A percentile compares a stretch with the other conserved stretches of the same genome.
These are phyloP conservation scores for Bos indicus DNA, from an alignment of 2,113 vertebrate genomes.

Conservation along the genomic window DNA sequence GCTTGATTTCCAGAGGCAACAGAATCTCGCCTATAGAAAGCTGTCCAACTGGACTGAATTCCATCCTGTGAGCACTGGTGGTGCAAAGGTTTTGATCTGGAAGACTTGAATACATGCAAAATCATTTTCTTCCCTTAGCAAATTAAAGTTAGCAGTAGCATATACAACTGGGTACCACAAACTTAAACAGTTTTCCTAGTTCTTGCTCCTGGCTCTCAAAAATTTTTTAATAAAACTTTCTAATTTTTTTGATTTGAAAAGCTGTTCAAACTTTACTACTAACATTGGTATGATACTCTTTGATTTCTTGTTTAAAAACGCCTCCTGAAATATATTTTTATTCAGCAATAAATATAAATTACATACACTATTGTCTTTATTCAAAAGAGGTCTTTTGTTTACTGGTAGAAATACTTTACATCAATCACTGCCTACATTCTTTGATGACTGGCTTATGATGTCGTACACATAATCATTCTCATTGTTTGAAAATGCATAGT, in stretches of 20 bases:
- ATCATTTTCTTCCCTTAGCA: neutral
- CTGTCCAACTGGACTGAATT: neutral
- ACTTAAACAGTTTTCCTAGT: neutral
- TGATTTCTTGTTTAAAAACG: conserved; percentile 18
- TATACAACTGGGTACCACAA: neutral
- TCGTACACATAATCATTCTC: conserved; percentile 43
- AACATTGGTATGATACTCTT: neutral
- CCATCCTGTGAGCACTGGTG: neutral
- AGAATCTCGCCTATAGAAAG: neutral
- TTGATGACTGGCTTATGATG: conserved; percentile 22
- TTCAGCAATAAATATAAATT: conserved; percentile 17
- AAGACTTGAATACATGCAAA: neutral
- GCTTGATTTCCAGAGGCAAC: neutral
- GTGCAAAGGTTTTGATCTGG: neutral
- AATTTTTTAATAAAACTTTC: neutral
- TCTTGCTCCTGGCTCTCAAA: neutral
- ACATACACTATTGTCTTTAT: neutral
- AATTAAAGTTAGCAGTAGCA: neutral
- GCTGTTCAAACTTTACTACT: neutral
- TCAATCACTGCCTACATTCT: conserved; percentile 36
- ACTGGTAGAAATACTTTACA: conserved; percentile 28
- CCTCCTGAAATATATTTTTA: conserved; percentile 16
- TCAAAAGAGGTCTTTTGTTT: conserved; percentile 46
- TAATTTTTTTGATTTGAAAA: neutral
- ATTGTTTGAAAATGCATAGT: conserved; percentile 58